A percentile compares a stretch with the other conserved stretches of the same genome.
phyloP scores from a whole-genome alignment of 2,888 invertebrate species.

The Cheilosia soror region DNA sequence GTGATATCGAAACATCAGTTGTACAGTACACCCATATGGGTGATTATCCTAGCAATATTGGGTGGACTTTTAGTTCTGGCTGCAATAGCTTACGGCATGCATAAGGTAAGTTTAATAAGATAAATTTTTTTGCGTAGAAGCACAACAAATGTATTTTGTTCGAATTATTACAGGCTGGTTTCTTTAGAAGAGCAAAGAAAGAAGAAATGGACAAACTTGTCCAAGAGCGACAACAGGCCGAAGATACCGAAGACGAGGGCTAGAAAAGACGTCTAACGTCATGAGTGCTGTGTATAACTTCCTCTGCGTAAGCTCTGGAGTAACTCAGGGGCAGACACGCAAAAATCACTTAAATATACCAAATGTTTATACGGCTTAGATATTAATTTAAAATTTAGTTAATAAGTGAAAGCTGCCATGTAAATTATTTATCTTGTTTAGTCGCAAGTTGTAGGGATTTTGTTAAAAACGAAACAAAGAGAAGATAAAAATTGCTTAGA shows the following conservation, averaged over 20 bases:
- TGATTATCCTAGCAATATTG: constrained; percentile 83
- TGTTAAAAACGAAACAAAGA: constrained; percentile 11
- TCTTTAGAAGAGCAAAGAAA: constrained; percentile 84
- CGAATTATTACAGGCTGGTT: constrained; percentile 82
- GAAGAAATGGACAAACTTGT: constrained; percentile 84
- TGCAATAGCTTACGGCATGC: constrained; percentile 82
- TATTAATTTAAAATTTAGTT: constrained; percentile 39
- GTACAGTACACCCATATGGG: constrained; percentile 82
- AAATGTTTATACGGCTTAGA: constrained; percentile 52
- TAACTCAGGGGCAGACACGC: constrained; percentile 32
- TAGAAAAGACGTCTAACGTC: background rate
- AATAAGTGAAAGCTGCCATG: constrained; percentile 65
- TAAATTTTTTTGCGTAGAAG: too few relatives aligned
- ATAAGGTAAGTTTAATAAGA: constrained; percentile 79
- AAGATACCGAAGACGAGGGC: constrained; percentile 77
- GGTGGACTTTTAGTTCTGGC: constrained; percentile 83
- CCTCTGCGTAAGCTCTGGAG: constrained; percentile 20
- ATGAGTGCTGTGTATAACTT: constrained; percentile 15
- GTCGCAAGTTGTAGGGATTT: constrained; percentile 21
- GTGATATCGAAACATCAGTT: constrained; percentile 83
- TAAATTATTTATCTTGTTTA: constrained; percentile 55
- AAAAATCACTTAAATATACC: constrained; percentile 69
- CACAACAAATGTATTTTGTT: background rate
- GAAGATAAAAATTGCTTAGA: constrained; percentile 18
- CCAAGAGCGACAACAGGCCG: constrained; percentile 79